These are phyloP conservation scores for Cepaea nemoralis DNA, from an alignment of 1,140 invertebrate genomes.

Conservation along the genomic window DNA sequence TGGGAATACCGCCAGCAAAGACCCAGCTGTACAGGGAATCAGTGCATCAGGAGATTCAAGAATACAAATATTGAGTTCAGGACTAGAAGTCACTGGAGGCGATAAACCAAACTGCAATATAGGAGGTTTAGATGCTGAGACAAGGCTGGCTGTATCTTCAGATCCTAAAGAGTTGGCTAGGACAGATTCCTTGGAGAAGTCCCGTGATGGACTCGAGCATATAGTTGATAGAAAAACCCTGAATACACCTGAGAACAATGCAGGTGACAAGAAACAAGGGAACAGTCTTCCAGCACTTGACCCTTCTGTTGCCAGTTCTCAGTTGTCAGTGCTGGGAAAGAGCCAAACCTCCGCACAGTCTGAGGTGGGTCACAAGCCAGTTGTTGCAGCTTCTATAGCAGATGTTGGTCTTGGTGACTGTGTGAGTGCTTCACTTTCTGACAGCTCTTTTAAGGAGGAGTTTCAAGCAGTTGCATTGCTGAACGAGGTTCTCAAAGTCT, in stretches of 20 bases:
- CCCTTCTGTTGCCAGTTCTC: not conserved
- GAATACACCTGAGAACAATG: not conserved
- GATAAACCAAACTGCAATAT: not conserved
- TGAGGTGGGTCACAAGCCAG: not conserved
- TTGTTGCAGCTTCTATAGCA: not conserved
- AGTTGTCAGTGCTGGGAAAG: not conserved
- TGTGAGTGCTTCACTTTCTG: not conserved
- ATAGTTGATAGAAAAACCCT: not conserved
- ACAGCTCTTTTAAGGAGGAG: slow-evolving; percentile 49
- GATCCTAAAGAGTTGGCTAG: slow-evolving; percentile 32
- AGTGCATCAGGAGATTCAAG: slow-evolving; percentile 3
- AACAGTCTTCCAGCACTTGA: too few species aligned
- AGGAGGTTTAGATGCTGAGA: slow-evolving; percentile 15
- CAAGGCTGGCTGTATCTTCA: not conserved
- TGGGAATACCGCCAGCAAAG: not conserved
- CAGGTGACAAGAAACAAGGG: not conserved
- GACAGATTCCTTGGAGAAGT: slow-evolving; percentile 44
- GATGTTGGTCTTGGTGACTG: not conserved
- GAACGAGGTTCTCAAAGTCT: slow-evolving; percentile 62
- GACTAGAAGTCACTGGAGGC: not conserved
- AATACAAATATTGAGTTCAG: not conserved
- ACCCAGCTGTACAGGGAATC: not conserved
- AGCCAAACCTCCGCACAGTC: not conserved
- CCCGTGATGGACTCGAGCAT: not conserved
- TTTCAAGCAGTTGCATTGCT: slow-evolving; percentile 59